Evolutionary conservation across 2,888 invertebrate species (phyloP).

Genomic region (Chloroclysta siterata): DNA sequence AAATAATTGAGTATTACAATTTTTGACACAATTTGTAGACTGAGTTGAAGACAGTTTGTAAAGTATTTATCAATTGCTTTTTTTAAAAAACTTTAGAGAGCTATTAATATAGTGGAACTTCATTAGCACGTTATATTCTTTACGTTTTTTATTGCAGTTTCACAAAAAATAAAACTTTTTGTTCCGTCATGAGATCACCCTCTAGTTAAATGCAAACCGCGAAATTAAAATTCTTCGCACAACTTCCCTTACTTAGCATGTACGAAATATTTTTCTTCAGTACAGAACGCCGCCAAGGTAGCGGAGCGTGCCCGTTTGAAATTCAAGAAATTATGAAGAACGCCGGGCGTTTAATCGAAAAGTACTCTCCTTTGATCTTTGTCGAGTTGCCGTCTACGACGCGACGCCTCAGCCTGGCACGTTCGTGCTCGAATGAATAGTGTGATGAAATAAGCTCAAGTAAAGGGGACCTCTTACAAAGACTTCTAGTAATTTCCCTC

Average conservation of each 20-base stretch:
- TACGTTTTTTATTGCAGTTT: not conserved
- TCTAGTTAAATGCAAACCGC: slow-evolving; percentile 1
- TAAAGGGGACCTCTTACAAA: slow-evolving; percentile 46
- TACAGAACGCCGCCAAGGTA: slow-evolving; percentile 45
- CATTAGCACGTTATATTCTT: no score
- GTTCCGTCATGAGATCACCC: not conserved
- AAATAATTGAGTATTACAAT: slow-evolving; percentile 18
- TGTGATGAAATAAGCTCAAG: slow-evolving; percentile 52
- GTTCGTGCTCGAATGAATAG: slow-evolving; percentile 55
- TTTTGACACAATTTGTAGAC: not conserved
- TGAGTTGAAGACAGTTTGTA: no score
- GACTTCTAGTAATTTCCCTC: slow-evolving; percentile 47
- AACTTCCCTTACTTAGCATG: slow-evolving; percentile 10
- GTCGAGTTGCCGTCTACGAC: slow-evolving; percentile 51
- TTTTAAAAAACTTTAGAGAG: no score
- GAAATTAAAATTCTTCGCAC: slow-evolving; percentile 25
- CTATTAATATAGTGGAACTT: no score
- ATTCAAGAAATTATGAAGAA: slow-evolving; percentile 58
- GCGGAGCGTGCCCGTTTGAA: slow-evolving; percentile 48
- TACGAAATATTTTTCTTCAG: slow-evolving; percentile 28
- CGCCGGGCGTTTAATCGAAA: slow-evolving; percentile 59
- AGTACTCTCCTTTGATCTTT: slow-evolving; percentile 61
- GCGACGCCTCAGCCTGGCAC: slow-evolving; percentile 49
- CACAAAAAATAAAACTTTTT: not conserved
- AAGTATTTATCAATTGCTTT: not conserved